Conservation (phyloP, 2,888 invertebrate species). For the Lysandra coridon region DNA sequence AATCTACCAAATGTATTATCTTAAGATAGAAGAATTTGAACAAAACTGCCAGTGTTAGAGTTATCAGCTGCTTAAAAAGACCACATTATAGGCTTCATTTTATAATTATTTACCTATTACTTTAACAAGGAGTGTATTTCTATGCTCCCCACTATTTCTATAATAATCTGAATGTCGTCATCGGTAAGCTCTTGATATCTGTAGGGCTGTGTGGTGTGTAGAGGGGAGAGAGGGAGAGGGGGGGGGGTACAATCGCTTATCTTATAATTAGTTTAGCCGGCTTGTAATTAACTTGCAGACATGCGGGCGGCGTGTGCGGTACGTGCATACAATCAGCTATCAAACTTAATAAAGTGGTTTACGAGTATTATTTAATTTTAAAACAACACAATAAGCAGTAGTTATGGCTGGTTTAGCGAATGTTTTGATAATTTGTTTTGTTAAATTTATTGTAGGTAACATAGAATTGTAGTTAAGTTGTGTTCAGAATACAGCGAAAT, state of each 20-base stretch:
- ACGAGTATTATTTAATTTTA: background rate
- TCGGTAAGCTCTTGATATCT: background rate
- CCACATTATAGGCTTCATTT: no score
- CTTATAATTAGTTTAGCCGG: constrained; percentile 15
- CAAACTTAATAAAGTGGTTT: constrained; percentile 1
- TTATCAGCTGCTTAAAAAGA: no score
- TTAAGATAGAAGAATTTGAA: no score
- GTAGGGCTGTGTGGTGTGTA: background rate
- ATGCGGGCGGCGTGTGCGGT: background rate
- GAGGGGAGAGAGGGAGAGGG: background rate
- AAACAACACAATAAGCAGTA: background rate
- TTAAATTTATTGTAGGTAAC: no score
- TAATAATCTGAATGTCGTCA: background rate
- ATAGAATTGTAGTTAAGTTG: no score
- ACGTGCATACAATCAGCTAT: background rate
- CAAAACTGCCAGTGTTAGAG: no score
- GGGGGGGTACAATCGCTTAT: background rate
- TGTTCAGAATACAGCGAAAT: no score
- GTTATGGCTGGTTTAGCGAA: background rate
- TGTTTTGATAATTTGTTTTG: background rate
- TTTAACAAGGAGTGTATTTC: no score
- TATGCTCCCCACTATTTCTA: background rate
- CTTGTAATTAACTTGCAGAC: constrained; percentile 6
- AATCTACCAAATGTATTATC: no score
- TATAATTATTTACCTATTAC: no score